These are phyloP conservation scores for Thaleichthys pacificus DNA, from an alignment of 2,797 vertebrate species.

Conservation along the genomic window DNA sequence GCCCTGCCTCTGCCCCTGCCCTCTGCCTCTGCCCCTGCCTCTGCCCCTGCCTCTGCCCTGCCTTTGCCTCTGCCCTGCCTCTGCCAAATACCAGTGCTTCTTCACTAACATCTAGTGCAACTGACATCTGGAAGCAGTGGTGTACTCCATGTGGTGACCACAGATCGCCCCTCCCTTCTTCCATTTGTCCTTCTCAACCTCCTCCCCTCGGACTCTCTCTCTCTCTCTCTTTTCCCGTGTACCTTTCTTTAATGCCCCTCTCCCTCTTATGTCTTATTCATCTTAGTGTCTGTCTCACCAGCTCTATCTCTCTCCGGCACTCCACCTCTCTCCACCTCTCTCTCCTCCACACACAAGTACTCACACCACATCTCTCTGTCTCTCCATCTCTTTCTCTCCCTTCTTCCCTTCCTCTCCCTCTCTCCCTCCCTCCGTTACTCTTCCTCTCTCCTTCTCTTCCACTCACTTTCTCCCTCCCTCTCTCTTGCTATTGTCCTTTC, in stretches of 20 bases:
- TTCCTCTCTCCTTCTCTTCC: neutral
- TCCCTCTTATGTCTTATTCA: neutral
- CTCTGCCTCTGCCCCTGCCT: no score
- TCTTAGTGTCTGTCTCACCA: neutral
- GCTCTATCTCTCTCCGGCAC: constrained; percentile 42
- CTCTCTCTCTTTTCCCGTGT: constrained; percentile 23
- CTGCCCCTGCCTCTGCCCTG: no score
- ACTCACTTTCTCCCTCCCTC: neutral
- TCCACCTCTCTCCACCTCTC: constrained; percentile 32
- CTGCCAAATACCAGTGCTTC: no score
- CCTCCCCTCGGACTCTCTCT: constrained; percentile 7
- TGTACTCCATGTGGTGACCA: constrained; percentile 23
- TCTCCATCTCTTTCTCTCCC: neutral
- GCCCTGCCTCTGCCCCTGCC: no score
- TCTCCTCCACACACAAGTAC: constrained; percentile 20
- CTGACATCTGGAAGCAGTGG: neutral
- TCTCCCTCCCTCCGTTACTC: neutral
- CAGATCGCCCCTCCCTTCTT: constrained; percentile 57
- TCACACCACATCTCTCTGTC: constrained; percentile 27
- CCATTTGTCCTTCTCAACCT: constrained; percentile 46
- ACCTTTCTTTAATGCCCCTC: constrained; percentile 40
- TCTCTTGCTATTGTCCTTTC: neutral
- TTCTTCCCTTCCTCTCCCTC: constrained; percentile 13
- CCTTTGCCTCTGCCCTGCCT: no score
- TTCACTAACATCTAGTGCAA: no score